Percentiles rank a stretch among this genome's conserved stretches.
Conservation (phyloP, 1,140 invertebrate species). For the Rhynchophorus ferrugineus region DNA sequence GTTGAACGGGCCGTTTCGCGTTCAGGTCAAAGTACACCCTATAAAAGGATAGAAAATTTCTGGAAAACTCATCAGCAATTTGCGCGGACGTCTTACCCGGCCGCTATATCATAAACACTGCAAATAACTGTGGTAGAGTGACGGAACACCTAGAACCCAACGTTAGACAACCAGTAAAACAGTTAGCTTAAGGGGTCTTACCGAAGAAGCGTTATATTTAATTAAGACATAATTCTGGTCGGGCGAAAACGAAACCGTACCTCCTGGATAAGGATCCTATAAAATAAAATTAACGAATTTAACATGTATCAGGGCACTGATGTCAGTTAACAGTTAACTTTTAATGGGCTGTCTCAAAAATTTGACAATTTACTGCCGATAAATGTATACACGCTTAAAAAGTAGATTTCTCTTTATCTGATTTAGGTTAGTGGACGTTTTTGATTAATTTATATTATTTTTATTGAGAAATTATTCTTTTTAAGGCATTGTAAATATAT, state of each 20-base stretch:
- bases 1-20: constrained; percentile 38
- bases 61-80: not conserved
- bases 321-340: too few species aligned
- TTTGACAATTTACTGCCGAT: too few species aligned
- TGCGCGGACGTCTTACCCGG: constrained; percentile 38
- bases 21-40: constrained; percentile 43
- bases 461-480: too few species aligned
- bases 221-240: constrained; percentile 43
- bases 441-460: too few species aligned
- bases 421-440: too few species aligned
- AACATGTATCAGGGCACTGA: constrained; percentile 33
- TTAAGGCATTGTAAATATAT: too few species aligned
- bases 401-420: not conserved
- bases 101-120: constrained; percentile 48
- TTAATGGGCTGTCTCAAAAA: too few species aligned
- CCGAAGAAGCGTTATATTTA: constrained; percentile 43
- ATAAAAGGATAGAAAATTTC: constrained; percentile 1
- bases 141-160: constrained; percentile 41
- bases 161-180: not conserved
- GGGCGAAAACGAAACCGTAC: constrained; percentile 36
- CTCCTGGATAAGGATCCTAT: constrained; percentile 23
- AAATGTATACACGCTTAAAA: constrained; percentile 19
- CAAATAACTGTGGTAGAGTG: constrained; percentile 54
- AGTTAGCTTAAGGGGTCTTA: constrained; percentile 34
- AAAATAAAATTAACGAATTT: constrained; percentile 11